phyloP scores from a whole-genome alignment of 1,140 invertebrate genomes.

The Pararge aegeria region DNA sequence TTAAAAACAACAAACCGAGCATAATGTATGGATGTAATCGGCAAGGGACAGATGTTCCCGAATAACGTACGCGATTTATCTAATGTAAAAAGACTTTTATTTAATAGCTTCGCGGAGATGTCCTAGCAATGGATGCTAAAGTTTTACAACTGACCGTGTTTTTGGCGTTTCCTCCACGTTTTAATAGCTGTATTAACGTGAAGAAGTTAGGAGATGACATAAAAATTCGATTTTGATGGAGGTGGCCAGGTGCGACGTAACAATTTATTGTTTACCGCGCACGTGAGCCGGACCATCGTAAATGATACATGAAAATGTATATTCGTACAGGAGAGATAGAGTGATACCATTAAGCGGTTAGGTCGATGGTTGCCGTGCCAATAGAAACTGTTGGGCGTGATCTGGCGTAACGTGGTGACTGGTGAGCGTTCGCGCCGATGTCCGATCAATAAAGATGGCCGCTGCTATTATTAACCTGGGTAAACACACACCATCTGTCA shows the following conservation, averaged over 20 bases:
- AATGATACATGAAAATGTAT: slow-evolving; percentile 33
- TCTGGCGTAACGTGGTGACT: slow-evolving; percentile 34
- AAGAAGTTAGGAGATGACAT: slow-evolving; percentile 56
- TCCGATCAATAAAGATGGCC: slow-evolving; percentile 59
- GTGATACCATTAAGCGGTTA: slow-evolving; percentile 38
- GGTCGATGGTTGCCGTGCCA: slow-evolving; percentile 53
- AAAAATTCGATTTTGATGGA: slow-evolving; percentile 69
- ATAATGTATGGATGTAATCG: slow-evolving; percentile 76
- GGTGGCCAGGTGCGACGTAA: slow-evolving; percentile 50
- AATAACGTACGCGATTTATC: slow-evolving; percentile 74
- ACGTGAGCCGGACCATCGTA: slow-evolving; percentile 41
- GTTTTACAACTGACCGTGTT: slow-evolving; percentile 64
- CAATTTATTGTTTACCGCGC: slow-evolving; percentile 56
- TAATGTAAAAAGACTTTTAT: slow-evolving; percentile 78
- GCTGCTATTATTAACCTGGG: slow-evolving; percentile 55
- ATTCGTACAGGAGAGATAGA: slow-evolving; percentile 37
- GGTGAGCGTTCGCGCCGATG: slow-evolving; percentile 41
- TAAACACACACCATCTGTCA: slow-evolving; percentile 54
- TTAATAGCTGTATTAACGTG: slow-evolving; percentile 70
- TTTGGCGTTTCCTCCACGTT: slow-evolving; percentile 55
- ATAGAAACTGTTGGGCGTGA: slow-evolving; percentile 49
- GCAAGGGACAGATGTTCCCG: slow-evolving; percentile 74
- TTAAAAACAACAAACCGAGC: slow-evolving; percentile 78
- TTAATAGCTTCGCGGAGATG: slow-evolving; percentile 70
- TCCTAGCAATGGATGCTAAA: slow-evolving; percentile 67